phyloP scores from a whole-genome alignment of 1,140 invertebrate species.

The Trachymyrmex septentrionalis region DNA sequence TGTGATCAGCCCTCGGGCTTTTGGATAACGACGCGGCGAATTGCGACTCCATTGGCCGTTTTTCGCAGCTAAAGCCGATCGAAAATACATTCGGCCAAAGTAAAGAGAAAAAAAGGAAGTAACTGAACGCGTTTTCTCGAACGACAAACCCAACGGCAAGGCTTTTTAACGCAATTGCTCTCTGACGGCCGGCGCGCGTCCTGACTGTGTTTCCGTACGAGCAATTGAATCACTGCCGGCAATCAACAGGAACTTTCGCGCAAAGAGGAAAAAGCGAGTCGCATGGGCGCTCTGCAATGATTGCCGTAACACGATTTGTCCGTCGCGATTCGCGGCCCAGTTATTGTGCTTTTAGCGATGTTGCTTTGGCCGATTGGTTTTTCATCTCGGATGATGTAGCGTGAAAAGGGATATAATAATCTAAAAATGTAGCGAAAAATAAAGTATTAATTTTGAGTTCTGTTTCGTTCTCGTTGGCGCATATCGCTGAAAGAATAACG shows the following conservation, averaged over 20 bases:
- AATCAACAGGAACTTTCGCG: slow-evolving; percentile 64
- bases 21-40: slow-evolving; percentile 53
- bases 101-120: slow-evolving; percentile 8
- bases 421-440: slow-evolving; percentile 41
- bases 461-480: neutral
- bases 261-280: slow-evolving; percentile 62
- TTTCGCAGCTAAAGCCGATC: slow-evolving; percentile 43
- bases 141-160: slow-evolving; percentile 55
- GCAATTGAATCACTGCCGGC: slow-evolving; percentile 66
- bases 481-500: slow-evolving; percentile 3
- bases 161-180: slow-evolving; percentile 65
- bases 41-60: slow-evolving; percentile 55
- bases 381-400: slow-evolving; percentile 37
- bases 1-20: slow-evolving; percentile 33
- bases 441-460: slow-evolving; percentile 3
- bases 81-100: slow-evolving; percentile 51
- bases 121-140: slow-evolving; percentile 51
- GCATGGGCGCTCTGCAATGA: slow-evolving; percentile 47
- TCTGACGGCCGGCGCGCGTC: slow-evolving; percentile 60
- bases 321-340: slow-evolving; percentile 61
- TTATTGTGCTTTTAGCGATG: slow-evolving; percentile 63
- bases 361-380: slow-evolving; percentile 56
- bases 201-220: slow-evolving; percentile 57
- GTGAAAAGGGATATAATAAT: slow-evolving; percentile 33
- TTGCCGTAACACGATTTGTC: slow-evolving; percentile 62